These are phyloP conservation scores for Polyommatus iphigenia DNA, from an alignment of 2,888 invertebrate genomes.

Conservation along the genomic window DNA sequence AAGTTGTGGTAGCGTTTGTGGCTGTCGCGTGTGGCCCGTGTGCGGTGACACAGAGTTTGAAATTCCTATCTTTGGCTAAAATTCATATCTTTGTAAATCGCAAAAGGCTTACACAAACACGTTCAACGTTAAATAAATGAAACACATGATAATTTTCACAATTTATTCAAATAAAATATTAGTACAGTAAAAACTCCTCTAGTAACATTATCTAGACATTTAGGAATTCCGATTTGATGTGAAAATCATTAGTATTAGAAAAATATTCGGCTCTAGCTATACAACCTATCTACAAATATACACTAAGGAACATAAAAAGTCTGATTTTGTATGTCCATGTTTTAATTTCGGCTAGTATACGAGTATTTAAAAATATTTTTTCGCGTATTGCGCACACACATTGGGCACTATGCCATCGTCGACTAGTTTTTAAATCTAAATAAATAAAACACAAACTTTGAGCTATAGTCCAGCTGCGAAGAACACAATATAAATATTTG, in stretches of 20 bases:
- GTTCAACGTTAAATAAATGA: neutral
- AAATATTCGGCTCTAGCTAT: slow-evolving; percentile 27
- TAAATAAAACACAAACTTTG: neutral
- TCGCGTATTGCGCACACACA: neutral
- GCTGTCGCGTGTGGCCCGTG: no score
- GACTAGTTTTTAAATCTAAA: neutral
- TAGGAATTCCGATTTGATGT: neutral
- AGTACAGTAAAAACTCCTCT: slow-evolving; percentile 28
- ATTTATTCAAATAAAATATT: slow-evolving; percentile 28
- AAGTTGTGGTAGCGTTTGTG: no score
- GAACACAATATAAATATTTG: neutral
- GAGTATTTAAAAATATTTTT: neutral
- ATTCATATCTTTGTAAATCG: no score
- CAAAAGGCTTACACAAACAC: no score
- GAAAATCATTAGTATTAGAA: slow-evolving; percentile 24
- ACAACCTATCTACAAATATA: slow-evolving; percentile 26
- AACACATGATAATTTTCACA: neutral
- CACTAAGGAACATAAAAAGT: neutral
- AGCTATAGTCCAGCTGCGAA: neutral
- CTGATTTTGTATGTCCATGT: slow-evolving; percentile 10
- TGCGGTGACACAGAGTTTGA: no score
- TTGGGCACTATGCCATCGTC: neutral
- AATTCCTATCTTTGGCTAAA: no score
- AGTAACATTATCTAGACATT: slow-evolving; percentile 11
- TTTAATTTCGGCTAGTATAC: neutral